Evolutionary conservation across 2,113 vertebrate species (phyloP).

Genomic region (Anarhynchus alexandrinus): DNA sequence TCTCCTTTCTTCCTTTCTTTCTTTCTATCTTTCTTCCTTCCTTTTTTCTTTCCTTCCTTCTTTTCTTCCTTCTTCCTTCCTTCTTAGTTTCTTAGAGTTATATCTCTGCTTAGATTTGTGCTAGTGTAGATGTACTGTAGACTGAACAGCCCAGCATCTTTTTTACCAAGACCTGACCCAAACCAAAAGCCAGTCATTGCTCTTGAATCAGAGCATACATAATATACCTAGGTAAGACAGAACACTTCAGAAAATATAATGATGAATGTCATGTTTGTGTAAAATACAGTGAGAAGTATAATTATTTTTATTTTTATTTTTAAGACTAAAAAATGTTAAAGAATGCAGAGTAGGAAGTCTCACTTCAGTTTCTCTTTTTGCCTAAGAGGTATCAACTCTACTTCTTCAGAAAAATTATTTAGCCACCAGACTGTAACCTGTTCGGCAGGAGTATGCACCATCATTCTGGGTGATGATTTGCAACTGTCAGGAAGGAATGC

Average conservation of each 20-base stretch:
- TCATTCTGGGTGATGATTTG: neutral
- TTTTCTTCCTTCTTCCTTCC: neutral
- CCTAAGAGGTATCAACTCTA: neutral
- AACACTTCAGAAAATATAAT: neutral
- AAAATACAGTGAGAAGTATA: neutral
- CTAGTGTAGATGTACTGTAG: neutral
- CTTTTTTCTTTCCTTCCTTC: accelerated
- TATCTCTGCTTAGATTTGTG: neutral
- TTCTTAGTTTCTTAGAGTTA: neutral
- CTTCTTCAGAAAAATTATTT: neutral
- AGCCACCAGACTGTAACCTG: neutral
- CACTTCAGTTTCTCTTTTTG: neutral
- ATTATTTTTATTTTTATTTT: neutral
- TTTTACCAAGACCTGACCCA: neutral
- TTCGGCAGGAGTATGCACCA: neutral
- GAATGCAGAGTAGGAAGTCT: neutral
- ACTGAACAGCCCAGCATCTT: neutral
- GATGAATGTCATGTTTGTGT: neutral
- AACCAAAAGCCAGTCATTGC: neutral
- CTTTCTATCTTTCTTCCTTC: accelerated
- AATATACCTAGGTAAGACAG: neutral
- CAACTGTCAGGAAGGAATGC: neutral
- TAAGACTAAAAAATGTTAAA: neutral
- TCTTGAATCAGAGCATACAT: neutral
- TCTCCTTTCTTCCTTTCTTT: accelerated